phyloP scores from a whole-genome alignment of 2,797 vertebrate genomes.

The Emydoidea blandingii region DNA sequence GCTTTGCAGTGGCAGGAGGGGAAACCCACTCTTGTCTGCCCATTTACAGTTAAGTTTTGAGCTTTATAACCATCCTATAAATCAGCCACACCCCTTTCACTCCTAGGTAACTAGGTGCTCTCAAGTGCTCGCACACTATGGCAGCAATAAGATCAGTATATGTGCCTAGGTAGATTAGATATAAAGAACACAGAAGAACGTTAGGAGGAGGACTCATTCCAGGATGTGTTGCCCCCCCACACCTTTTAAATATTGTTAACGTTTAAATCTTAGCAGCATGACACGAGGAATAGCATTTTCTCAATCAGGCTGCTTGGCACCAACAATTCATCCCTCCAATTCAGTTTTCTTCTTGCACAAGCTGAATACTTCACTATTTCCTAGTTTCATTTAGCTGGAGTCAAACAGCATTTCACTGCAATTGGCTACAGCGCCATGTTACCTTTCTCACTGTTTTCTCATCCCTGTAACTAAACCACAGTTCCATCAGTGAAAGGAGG shows the following conservation, averaged over 20 bases:
- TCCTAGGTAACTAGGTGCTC: background rate
- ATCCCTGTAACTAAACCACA: background rate
- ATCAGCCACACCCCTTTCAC: background rate
- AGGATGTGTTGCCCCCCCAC: background rate
- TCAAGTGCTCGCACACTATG: background rate
- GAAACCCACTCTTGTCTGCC: background rate
- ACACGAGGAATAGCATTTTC: background rate
- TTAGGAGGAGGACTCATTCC: fast-evolving
- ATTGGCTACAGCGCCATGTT: background rate
- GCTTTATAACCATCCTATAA: background rate
- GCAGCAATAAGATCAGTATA: background rate
- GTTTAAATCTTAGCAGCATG: background rate
- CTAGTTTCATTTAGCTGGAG: background rate
- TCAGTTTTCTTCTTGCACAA: background rate
- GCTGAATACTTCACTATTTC: conserved; percentile 7
- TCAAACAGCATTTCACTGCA: background rate
- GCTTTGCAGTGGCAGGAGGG: background rate
- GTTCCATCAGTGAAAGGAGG: background rate
- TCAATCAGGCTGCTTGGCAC: background rate
- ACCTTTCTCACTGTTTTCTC: conserved; percentile 6
- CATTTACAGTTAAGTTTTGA: background rate
- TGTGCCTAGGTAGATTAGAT: background rate
- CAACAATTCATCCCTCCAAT: background rate
- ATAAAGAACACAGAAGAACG: background rate
- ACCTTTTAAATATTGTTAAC: background rate